Percentiles rank a stretch among this genome's conserved stretches.
These are phyloP conservation scores for Megalops atlanticus DNA, from an alignment of 2,113 vertebrate species.

Conservation along the genomic window DNA sequence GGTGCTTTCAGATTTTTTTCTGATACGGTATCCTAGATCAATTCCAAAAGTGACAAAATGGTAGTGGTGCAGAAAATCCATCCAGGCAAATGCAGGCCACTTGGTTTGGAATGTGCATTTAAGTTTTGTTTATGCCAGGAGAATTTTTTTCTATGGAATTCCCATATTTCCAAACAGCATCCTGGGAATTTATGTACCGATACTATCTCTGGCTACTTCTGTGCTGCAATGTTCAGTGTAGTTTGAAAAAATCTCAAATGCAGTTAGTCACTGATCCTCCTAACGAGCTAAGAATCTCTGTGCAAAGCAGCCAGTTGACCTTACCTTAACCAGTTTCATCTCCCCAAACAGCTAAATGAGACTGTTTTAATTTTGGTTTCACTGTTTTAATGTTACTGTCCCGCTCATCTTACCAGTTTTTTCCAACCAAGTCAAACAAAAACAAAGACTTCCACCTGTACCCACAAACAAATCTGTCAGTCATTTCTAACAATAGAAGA, in stretches of 20 bases:
- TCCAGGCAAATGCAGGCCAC: neutral
- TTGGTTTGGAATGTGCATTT: neutral
- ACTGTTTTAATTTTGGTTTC: too few species aligned
- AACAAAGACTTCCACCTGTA: neutral
- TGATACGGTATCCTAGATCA: neutral
- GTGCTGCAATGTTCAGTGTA: neutral
- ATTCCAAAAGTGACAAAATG: too few species aligned
- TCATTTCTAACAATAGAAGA: neutral
- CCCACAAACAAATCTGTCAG: neutral
- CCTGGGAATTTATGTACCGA: too few species aligned
- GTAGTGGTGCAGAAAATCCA: too few species aligned
- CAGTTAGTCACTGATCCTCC: neutral
- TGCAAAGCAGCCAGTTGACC: neutral
- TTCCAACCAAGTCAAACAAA: neutral
- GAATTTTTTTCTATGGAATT: neutral
- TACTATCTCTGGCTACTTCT: neutral
- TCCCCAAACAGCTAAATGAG: neutral
- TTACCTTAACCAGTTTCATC: neutral
- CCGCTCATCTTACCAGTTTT: neutral
- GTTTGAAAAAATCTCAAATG: neutral
- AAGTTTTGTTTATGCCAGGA: neutral
- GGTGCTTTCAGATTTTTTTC: neutral
- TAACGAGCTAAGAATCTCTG: too few species aligned
- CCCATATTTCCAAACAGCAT: neutral
- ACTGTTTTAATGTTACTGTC: neutral